Conservation (phyloP, 1,140 invertebrate genomes). For the Plodia interpunctella region DNA sequence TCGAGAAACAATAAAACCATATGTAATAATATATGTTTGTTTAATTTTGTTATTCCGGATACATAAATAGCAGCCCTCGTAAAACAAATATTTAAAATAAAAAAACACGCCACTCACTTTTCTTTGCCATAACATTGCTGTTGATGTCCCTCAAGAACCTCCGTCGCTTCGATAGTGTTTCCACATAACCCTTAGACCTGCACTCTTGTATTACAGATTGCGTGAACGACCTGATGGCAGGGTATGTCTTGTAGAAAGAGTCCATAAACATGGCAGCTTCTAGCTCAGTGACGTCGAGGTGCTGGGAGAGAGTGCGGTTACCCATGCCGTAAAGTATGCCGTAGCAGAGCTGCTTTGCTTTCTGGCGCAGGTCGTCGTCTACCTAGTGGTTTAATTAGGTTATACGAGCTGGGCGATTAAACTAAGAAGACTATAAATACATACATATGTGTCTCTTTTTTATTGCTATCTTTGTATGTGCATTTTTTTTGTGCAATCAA, state of each 20-base stretch:
- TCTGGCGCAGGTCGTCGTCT: slow-evolving; percentile 85
- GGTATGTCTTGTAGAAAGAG: slow-evolving; percentile 90
- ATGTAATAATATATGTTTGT: no score
- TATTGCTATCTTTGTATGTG: no score
- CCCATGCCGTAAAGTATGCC: slow-evolving; percentile 99
- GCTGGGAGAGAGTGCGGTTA: slow-evolving; percentile 87
- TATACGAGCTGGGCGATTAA: no score
- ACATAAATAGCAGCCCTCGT: no score
- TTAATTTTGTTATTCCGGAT: no score
- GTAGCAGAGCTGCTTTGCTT: slow-evolving; percentile 96
- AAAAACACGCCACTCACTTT: slow-evolving; percentile 49
- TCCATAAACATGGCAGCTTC: slow-evolving; percentile 90
- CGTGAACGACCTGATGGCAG: slow-evolving; percentile 84
- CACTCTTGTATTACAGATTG: slow-evolving; percentile 83
- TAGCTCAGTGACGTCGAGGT: slow-evolving; percentile 86
- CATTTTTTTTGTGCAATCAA: no score
- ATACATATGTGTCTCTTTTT: no score
- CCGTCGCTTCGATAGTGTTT: slow-evolving; percentile 88
- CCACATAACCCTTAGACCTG: slow-evolving; percentile 85
- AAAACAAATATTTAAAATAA: neutral
- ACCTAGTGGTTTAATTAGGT: slow-evolving; percentile 78
- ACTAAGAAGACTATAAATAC: no score
- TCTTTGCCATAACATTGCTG: slow-evolving; percentile 78
- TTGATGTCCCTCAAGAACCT: slow-evolving; percentile 89
- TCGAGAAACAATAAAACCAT: no score